Evolutionary conservation across 2,888 invertebrate species (phyloP), one percentile per base, ranked within the genome.

Genomic region (Theretra japonica): DNA sequence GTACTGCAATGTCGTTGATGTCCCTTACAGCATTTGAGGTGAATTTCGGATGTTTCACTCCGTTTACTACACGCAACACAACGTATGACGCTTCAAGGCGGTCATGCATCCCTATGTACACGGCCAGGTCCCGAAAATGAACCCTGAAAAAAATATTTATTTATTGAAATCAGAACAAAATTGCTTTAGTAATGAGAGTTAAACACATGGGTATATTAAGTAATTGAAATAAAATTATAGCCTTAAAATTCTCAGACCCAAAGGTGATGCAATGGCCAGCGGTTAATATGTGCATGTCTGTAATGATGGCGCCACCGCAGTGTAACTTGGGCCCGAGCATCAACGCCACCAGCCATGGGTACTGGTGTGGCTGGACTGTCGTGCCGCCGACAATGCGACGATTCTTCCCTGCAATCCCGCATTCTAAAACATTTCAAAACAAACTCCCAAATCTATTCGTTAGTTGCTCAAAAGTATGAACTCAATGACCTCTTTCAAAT

Each of bases 281-380:
- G 0, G 95, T 95, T 1, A 96, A 86, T 28, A 96, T 81, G 74
- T 95, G 95, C 59, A 84, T 80, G 76, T 95, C 91, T 3, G 95
- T 95, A 74, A 96, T 95, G 72, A 96, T 88, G 4, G 95, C 93
- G n/a, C 95, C 95, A 2, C 95, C 95, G 71, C 96, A 96, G 74
- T 95, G 95, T 41, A 95, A 83, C 72, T 89, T 88, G 7, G 90
- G 88, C 0, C 92, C 93, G 71, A 92, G 80, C 87, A 94, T 91
- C 23, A 95, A 88, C 0, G 95, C 94, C 4, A 94, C 95, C 53
- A 95, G 81, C 95, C 95, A 96, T 0, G 95, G 95, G 75, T 93
- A 95, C 58, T 90, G 86, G 70, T 95, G 95, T 0, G 95, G 94
- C 50, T 87, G 85, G 0, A 94, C 90, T 0, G 92, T 88, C 11